phyloP scores from a whole-genome alignment of 2,113 vertebrate species.

The Rhinoderma darwinii region DNA sequence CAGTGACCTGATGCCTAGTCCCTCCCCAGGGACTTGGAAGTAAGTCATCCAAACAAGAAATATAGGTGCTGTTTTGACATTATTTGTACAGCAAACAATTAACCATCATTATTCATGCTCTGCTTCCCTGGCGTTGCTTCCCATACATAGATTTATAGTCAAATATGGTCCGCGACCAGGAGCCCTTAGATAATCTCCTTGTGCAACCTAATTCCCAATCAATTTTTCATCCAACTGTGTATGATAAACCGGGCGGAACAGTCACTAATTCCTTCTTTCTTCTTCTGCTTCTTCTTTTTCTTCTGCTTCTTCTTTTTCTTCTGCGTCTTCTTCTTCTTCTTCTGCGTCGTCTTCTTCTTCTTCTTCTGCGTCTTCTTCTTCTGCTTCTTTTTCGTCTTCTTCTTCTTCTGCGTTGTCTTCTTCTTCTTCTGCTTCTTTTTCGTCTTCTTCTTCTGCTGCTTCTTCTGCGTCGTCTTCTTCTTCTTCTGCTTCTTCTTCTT shows the following conservation, averaged over 20 bases:
- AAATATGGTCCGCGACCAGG: not conserved
- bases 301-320: no score
- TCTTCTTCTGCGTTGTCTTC: no score
- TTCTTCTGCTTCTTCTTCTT: no score
- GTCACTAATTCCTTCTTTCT: constrained; percentile 64
- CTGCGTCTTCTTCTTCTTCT: no score
- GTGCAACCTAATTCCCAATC: constrained; percentile 57
- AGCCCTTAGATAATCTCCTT: constrained; percentile 46
- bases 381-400: no score
- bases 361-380: no score
- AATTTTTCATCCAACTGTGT: constrained; percentile 57
- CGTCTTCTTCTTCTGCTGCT: no score
- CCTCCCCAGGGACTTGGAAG: constrained; percentile 65
- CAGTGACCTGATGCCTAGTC: constrained; percentile 67
- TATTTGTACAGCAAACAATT: constrained; percentile 50
- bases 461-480: no score
- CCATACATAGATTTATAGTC: constrained; percentile 42
- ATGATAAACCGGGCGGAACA: constrained; percentile 62
- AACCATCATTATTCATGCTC: constrained; percentile 39
- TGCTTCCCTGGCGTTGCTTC: not conserved
- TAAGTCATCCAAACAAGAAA: constrained; percentile 61
- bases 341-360: no score
- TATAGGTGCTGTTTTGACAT: constrained; percentile 19
- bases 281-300: no score
- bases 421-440: no score